Conservation (phyloP, 2,888 invertebrate species). For the Phyllotreta striolata region DNA sequence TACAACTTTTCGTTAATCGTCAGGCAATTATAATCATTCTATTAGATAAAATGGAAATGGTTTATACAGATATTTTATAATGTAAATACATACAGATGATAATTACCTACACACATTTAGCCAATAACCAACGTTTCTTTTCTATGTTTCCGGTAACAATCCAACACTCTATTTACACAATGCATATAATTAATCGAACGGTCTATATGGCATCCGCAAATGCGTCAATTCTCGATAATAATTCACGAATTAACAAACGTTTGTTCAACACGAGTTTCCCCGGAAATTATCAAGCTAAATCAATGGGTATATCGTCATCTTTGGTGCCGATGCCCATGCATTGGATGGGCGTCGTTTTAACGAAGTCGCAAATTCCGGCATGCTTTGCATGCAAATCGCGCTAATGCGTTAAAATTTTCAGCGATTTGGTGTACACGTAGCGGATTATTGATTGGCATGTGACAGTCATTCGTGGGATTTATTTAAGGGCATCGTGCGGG, state of each 20-base stretch:
- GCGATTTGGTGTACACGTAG: neutral
- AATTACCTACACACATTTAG: too few relatives aligned
- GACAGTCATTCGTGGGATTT: slow-evolving; percentile 1
- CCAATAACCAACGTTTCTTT: too few relatives aligned
- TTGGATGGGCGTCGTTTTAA: neutral
- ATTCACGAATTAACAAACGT: slow-evolving; percentile 42
- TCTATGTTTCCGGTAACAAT: neutral
- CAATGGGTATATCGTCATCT: slow-evolving; percentile 28
- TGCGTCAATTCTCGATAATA: slow-evolving; percentile 39
- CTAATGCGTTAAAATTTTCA: slow-evolving; percentile 9
- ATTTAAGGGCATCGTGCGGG: too few relatives aligned
- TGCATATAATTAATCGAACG: slow-evolving; percentile 37
- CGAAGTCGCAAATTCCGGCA: slow-evolving; percentile 2
- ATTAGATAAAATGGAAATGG: too few relatives aligned
- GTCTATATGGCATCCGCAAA: slow-evolving; percentile 29
- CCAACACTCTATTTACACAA: slow-evolving; percentile 22
- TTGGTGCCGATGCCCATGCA: slow-evolving; percentile 13
- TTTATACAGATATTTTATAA: too few relatives aligned
- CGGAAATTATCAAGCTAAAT: slow-evolving; percentile 37
- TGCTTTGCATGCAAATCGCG: slow-evolving; percentile 6
- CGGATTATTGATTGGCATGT: neutral
- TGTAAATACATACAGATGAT: too few relatives aligned
- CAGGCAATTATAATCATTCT: too few relatives aligned
- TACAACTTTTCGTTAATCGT: too few relatives aligned
- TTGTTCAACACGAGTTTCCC: slow-evolving; percentile 38